Conservation (phyloP, 2,113 vertebrate species). For the Elephas maximus region DNA sequence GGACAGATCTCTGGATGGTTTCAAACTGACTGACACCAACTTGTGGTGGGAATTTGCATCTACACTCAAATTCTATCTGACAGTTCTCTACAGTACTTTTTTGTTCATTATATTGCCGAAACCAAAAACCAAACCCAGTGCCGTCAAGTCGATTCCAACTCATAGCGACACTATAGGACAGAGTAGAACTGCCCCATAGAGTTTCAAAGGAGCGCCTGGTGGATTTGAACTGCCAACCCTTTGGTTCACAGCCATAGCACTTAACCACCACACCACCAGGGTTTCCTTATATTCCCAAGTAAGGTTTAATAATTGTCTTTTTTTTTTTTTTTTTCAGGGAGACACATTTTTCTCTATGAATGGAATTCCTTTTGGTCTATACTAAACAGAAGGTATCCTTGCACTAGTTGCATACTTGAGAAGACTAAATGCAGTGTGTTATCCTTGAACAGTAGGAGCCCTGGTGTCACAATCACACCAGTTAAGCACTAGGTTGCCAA, state of each 20-base stretch:
- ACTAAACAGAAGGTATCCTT: neutral
- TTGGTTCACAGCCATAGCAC: no score
- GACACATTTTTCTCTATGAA: neutral
- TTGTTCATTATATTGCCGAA: neutral
- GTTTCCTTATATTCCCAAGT: no score
- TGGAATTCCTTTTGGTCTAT: neutral
- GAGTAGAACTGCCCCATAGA: no score
- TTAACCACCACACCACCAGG: no score
- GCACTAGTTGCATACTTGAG: neutral
- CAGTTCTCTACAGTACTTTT: neutral
- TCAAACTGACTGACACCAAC: conserved; percentile 57
- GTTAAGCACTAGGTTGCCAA: neutral
- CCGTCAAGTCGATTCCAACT: no score
- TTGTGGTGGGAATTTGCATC: neutral
- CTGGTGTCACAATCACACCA: no score
- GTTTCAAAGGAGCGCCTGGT: no score
- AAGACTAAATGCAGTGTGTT: neutral
- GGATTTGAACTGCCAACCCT: no score
- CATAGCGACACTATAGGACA: no score
- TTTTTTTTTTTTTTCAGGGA: neutral
- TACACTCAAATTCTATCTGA: neutral
- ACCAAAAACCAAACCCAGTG: no score
- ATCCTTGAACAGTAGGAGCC: neutral
- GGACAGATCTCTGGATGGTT: conserved; percentile 21
- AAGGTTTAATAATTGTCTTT: neutral